phyloP scores from a whole-genome alignment of 2,113 vertebrate species.

The Sceloporus undulatus region DNA sequence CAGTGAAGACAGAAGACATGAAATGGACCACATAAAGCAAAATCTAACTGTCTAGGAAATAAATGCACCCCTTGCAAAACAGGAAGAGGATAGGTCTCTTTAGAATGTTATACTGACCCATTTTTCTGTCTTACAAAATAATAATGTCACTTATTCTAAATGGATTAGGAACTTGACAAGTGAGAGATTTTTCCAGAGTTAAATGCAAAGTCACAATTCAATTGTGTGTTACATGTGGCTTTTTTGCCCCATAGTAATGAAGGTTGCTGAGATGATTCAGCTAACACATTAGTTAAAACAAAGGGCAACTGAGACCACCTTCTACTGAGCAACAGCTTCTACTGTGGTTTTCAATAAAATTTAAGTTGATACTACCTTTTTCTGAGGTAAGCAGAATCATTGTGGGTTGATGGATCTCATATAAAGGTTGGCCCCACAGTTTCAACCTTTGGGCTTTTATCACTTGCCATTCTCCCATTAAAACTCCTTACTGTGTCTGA shows the following conservation, averaged over 20 bases:
- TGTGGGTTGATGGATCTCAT: too few relatives aligned
- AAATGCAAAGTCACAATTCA: neutral
- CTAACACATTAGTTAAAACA: neutral
- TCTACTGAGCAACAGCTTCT: neutral
- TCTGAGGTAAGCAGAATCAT: neutral
- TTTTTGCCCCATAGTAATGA: neutral
- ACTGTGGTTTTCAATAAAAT: neutral
- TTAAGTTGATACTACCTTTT: neutral
- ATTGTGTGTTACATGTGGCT: neutral
- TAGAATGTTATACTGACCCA: neutral
- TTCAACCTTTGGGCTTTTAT: too few relatives aligned
- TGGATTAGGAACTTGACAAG: neutral
- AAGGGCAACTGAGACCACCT: neutral
- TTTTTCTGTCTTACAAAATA: neutral
- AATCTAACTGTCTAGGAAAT: neutral
- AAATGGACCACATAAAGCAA: neutral
- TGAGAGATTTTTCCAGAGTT: neutral
- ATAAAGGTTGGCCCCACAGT: too few relatives aligned
- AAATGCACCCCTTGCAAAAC: slow-evolving; percentile 11
- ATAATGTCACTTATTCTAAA: neutral
- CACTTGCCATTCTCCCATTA: too few relatives aligned
- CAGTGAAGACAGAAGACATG: neutral
- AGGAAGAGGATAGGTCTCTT: neutral
- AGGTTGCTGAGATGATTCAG: neutral
- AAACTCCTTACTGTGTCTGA: too few relatives aligned